These are phyloP conservation scores for Parapristionchus giblindavisi DNA, from an alignment of 2,888 invertebrate genomes.

Conservation along the genomic window DNA sequence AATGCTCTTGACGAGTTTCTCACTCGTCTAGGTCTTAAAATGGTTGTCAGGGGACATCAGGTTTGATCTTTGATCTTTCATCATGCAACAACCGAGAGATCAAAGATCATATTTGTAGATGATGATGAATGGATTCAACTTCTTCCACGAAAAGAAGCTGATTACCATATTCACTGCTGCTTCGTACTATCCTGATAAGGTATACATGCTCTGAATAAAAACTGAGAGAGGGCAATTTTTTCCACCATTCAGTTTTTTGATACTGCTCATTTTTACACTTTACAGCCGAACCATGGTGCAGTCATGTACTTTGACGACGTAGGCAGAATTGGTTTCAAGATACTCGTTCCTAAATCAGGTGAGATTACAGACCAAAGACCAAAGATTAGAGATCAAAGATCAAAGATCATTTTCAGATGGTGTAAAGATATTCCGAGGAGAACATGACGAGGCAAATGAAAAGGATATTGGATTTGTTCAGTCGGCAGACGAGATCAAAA, in stretches of 20 bases:
- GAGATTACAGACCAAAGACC: neutral
- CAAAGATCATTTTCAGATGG: neutral
- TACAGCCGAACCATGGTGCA: conserved; percentile 23
- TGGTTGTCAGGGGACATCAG: conserved; percentile 22
- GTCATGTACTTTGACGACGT: conserved; percentile 16
- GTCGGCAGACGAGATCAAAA: no score
- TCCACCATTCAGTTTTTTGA: neutral
- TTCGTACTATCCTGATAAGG: conserved; percentile 7
- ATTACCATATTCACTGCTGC: conserved; percentile 24
- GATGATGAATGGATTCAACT: conserved; percentile 35
- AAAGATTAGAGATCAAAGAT: neutral
- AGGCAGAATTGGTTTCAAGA: conserved; percentile 16
- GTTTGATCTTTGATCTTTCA: neutral
- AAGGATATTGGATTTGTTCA: conserved; percentile 14
- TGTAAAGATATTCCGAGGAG: conserved; percentile 16
- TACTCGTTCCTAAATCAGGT: neutral
- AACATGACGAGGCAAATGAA: conserved; percentile 5
- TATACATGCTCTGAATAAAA: no score
- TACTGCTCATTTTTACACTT: neutral
- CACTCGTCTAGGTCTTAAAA: neutral
- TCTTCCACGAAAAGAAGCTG: conserved; percentile 25
- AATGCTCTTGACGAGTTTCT: conserved; percentile 6
- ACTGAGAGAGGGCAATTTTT: no score
- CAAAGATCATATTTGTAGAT: conserved; percentile 9
- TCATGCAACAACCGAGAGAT: no score